A percentile compares a stretch with the other conserved stretches of the same genome.
These are phyloP conservation scores for Dascyllus trimaculatus DNA, from an alignment of 2,113 vertebrate genomes.

Conservation along the genomic window DNA sequence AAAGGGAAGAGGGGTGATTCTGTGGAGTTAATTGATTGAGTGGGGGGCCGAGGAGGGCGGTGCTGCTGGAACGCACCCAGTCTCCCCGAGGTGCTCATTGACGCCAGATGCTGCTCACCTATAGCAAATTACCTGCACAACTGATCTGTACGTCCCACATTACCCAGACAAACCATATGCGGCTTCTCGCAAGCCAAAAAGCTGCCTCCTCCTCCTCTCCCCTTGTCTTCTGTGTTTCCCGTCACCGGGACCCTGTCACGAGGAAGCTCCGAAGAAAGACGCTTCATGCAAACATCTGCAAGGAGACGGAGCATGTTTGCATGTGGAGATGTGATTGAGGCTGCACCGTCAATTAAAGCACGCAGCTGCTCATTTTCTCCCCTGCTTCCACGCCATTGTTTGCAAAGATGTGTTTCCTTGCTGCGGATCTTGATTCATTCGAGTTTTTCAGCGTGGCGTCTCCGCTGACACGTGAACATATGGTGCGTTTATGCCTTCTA, in stretches of 20 bases:
- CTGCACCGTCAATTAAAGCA: background rate
- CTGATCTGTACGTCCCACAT: slow-evolving; percentile 15
- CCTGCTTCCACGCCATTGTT: background rate
- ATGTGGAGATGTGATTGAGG: background rate
- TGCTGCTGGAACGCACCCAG: background rate
- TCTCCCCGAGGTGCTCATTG: slow-evolving; percentile 35
- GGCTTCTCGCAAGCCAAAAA: background rate
- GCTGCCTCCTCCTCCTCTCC: slow-evolving; percentile 11
- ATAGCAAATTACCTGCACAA: slow-evolving; percentile 42
- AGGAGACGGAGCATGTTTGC: background rate
- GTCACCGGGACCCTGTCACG: background rate
- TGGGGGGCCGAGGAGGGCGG: slow-evolving; percentile 25
- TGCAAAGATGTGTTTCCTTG: background rate
- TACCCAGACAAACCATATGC: slow-evolving; percentile 11
- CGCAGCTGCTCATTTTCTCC: background rate
- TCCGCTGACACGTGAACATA: background rate
- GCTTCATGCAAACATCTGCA: background rate
- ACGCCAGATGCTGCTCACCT: slow-evolving; percentile 63
- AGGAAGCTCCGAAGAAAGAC: no score
- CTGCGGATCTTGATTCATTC: background rate
- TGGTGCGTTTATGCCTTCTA: background rate
- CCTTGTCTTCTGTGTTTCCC: background rate
- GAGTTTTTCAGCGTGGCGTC: background rate
- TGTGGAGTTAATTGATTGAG: slow-evolving; percentile 48
- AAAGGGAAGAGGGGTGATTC: slow-evolving; percentile 6